phyloP scores from a whole-genome alignment of 2,797 vertebrate species.

The Arnoldichthys spilopterus region DNA sequence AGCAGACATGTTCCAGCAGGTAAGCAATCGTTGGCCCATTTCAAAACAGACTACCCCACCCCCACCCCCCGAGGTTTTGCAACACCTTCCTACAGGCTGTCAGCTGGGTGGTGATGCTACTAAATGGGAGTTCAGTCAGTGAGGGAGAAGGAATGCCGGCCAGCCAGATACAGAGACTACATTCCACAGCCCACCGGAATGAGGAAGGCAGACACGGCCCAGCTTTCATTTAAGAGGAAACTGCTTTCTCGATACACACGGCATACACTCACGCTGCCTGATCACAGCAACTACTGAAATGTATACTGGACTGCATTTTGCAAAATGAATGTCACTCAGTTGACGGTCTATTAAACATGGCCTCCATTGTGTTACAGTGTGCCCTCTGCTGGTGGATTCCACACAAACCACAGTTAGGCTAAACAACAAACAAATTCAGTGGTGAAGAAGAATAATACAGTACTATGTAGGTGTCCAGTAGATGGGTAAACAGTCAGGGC shows the following conservation, averaged over 20 bases:
- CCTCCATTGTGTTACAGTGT: background rate
- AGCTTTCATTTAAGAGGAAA: background rate
- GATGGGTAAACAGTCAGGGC: background rate
- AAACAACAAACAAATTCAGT: background rate
- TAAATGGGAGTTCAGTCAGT: background rate
- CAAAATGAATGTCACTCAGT: background rate
- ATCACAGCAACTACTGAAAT: background rate
- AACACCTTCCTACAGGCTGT: conserved; percentile 5
- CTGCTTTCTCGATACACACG: background rate
- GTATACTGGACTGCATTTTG: background rate
- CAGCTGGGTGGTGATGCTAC: conserved; percentile 24
- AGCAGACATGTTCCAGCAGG: background rate
- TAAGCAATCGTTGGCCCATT: conserved; percentile 10
- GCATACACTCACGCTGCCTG: background rate
- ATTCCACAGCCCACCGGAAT: conserved; percentile 8
- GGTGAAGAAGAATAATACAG: background rate
- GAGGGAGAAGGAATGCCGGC: conserved; percentile 3
- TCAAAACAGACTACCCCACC: conserved; percentile 17
- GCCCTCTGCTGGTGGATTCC: conserved; percentile 11
- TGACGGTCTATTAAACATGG: background rate
- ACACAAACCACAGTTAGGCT: background rate
- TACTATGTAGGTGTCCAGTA: background rate
- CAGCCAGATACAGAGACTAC: background rate
- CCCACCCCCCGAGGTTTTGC: background rate
- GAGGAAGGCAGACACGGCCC: background rate